Base-by-base conservation (phyloP, 2,888 invertebrate species). In the Ochropacha duplaris region DNA sequence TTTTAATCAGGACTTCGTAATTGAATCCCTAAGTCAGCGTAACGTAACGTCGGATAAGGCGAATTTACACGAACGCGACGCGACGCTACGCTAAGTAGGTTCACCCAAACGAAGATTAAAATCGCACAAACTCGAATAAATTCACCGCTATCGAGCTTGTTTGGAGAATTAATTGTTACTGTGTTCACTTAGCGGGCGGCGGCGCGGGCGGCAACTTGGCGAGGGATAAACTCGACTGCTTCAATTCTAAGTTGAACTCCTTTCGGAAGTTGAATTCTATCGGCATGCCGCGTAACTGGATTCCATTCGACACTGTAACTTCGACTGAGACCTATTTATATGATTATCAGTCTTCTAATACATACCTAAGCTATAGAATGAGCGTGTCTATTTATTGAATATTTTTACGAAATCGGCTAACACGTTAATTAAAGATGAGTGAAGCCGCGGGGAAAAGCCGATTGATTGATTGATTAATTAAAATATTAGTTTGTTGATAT, bases 91-190 rank as follows among this genome's bases (percentile, higher is more conserved):
- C 58, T 58, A 26, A 55, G 52, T 54, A 49, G 60, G 62, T 11
- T 44, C 44, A 44, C 55, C 39, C 55, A 36, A 61, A 55, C 55
- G 57, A 59, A 72, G 81, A 79, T 83, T 81, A 79, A 79, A 83
- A 81, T 82, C 75, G 49, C 68, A 65, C 44, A n/a, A 79, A 85
- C 78, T 83, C 78, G 69, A 80, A 87, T 86, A 87, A 88, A 87
- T 86, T 76, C 77, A 65, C 63, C 70, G 76, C 74, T 81, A 86
- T 82, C 81, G 76, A 74, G 58, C 58, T 78, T 86, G 83, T 86
- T 87, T 78, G 76, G 64, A 64, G 74, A 84, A 86, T 87, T 87
- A 86, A 87, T 84, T 84, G 80, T 79, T 72, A 78, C 75, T 75
- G 72, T 71, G 81, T 70, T 80, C 79, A 77, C 72, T 80, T 77